A percentile compares a stretch with the other conserved stretches of the same genome.
Conservation (phyloP, 2,113 vertebrate genomes). For the Butorides virescens region DNA sequence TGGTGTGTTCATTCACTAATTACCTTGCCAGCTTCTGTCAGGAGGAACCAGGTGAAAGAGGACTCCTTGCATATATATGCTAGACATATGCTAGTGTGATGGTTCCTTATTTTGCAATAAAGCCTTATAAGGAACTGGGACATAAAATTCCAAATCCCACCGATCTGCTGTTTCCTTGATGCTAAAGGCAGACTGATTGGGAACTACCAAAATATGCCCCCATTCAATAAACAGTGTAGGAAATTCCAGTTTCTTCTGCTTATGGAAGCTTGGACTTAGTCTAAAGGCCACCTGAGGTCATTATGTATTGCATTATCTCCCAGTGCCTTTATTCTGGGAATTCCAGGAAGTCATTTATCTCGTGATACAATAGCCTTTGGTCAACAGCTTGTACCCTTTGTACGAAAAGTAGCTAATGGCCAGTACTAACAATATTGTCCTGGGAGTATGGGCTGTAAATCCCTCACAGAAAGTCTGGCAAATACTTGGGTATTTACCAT, state of each 20-base stretch:
- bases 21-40: not conserved
- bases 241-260: not conserved
- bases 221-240: not conserved
- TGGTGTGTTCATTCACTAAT: not conserved
- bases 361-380: slow-evolving; percentile 7
- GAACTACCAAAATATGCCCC: not conserved
- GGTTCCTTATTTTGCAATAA: not conserved
- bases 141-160: not conserved
- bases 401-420: not conserved
- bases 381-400: slow-evolving; percentile 11
- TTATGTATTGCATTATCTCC: not conserved
- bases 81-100: not conserved
- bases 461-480: not conserved
- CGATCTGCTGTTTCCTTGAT: not conserved
- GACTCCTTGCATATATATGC: not conserved
- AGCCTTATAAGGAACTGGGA: not conserved
- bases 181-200: not conserved
- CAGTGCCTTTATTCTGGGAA: not conserved
- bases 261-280: not conserved
- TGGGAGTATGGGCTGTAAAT: not conserved
- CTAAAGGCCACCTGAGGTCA: not conserved
- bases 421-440: not conserved
- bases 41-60: not conserved
- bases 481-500: not conserved
- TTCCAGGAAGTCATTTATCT: slow-evolving; percentile 46